Conservation (phyloP, 2,888 invertebrate genomes). For the Acrocera orbiculus region DNA sequence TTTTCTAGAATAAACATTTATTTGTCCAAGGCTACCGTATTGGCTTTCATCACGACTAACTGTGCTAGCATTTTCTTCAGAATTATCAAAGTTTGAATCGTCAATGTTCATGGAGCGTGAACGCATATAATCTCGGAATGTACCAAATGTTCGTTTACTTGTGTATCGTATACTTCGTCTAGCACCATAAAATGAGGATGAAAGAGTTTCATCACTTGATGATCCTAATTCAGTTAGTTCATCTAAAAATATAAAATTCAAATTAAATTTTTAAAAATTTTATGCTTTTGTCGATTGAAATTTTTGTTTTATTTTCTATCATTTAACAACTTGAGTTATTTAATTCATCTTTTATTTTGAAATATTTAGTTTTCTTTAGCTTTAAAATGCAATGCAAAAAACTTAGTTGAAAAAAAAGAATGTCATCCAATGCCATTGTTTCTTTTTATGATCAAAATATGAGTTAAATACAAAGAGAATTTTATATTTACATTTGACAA, state of each 20-base stretch:
- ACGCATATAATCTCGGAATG: slow-evolving; percentile 29
- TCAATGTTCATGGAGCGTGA: slow-evolving; percentile 27
- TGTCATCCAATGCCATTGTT: too few species aligned
- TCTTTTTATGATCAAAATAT: too few species aligned
- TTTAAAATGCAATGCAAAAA: too few species aligned
- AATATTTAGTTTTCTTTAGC: too few species aligned
- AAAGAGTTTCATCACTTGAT: slow-evolving; percentile 30
- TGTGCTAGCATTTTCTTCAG: slow-evolving; percentile 23
- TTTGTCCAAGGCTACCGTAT: slow-evolving; percentile 19
- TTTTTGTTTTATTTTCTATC: too few species aligned
- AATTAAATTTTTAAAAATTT: too few species aligned
- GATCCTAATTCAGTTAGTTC: slow-evolving; percentile 24
- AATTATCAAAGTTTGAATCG: slow-evolving; percentile 22
- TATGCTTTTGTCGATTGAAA: too few species aligned
- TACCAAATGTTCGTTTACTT: slow-evolving; percentile 31
- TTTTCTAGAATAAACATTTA: slow-evolving; percentile 35
- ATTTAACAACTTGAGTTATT: too few species aligned
- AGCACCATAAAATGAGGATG: slow-evolving; percentile 30
- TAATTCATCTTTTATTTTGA: too few species aligned
- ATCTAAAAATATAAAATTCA: slow-evolving; percentile 17
- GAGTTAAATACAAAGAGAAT: too few species aligned
- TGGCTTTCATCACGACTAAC: slow-evolving; percentile 24
- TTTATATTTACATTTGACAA: too few species aligned
- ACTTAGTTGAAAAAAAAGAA: too few species aligned
- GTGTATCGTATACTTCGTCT: slow-evolving; percentile 30